phyloP scores from a whole-genome alignment of 2,113 vertebrate species.

The Xenopus tropicalis region DNA sequence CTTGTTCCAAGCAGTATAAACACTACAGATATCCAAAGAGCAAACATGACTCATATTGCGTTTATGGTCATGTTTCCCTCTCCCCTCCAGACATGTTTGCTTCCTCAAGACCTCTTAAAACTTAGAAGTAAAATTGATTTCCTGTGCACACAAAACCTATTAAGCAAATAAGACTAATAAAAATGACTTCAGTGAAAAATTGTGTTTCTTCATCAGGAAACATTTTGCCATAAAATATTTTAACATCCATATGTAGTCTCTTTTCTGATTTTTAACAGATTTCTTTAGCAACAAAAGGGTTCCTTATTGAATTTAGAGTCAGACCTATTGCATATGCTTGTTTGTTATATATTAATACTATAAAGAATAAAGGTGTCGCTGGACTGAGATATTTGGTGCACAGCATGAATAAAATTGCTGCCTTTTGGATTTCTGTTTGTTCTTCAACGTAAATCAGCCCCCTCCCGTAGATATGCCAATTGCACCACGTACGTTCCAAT shows the following conservation, averaged over 20 bases:
- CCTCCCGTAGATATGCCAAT: no score
- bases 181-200: constrained; percentile 29
- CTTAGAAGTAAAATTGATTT: constrained; percentile 29
- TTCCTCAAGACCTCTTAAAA: constrained; percentile 29
- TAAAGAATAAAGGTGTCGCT: background rate
- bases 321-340: background rate
- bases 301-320: background rate
- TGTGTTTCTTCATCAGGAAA: constrained; percentile 33
- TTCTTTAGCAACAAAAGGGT: background rate
- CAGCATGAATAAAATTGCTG: no score
- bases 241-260: constrained; percentile 6
- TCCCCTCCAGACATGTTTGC: constrained; percentile 30
- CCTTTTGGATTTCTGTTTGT: no score
- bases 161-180: constrained; percentile 40
- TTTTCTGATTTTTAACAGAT: constrained; percentile 11
- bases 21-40: background rate
- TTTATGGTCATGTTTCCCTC: constrained; percentile 2
- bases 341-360: background rate
- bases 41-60: constrained; percentile 12
- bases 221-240: constrained; percentile 33
- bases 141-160: constrained; percentile 36
- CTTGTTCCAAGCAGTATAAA: background rate
- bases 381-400: background rate
- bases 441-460: no score
- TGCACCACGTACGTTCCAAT: no score